Base-by-base conservation (phyloP, 2,888 invertebrate species). In the Pegoplata infirma region DNA sequence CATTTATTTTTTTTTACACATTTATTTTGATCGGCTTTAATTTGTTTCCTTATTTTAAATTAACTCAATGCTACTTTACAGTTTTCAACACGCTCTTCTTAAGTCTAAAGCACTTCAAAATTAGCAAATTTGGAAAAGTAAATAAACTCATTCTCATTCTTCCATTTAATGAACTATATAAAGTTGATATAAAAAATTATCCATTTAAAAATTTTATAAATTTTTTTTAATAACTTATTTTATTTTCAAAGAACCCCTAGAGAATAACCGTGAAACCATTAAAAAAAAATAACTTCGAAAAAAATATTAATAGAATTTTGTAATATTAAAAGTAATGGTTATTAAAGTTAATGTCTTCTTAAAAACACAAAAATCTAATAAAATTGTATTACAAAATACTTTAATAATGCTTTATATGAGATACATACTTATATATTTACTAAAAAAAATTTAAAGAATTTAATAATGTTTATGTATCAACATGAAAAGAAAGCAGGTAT, bases 221-320 rank as follows among this genome's bases (percentile, higher is more conserved):
- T n/a, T n/a, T n/a, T n/a, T n/a, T n/a, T n/a, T n/a, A 55, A 16
- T 55, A 5, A 17, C 28, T 55, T 55, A 55, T 32, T 55, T 32
- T 7, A 8, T 40, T 19, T 3, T 40, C 12, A 40, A 17, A 17
- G 5, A 28, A 28, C 28, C 28, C 16, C 2, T 12, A 12, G 36
- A 32, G 32, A 7, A 14, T 14, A 23, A 14, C 5, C 25, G 14
- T 8, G 55, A 2, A 14, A 55, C 5, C 16, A 16, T 55, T 12
- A 51, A 51, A n/a, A n/a, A 12, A 36, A 40, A 40, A n/a, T 10
- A 7, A 2, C 4, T 40, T 12, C n/a, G 1, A 40, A 36, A 36
- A 36, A 40, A 40, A 40, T n/a, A n/a, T 7, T 32, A 25, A 3
- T 6, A 25, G 25, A 5, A 5, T 25, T 25, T 25, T 25, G 5